Conservation (phyloP, 2,888 invertebrate species). For the Polymixis lichenea region DNA sequence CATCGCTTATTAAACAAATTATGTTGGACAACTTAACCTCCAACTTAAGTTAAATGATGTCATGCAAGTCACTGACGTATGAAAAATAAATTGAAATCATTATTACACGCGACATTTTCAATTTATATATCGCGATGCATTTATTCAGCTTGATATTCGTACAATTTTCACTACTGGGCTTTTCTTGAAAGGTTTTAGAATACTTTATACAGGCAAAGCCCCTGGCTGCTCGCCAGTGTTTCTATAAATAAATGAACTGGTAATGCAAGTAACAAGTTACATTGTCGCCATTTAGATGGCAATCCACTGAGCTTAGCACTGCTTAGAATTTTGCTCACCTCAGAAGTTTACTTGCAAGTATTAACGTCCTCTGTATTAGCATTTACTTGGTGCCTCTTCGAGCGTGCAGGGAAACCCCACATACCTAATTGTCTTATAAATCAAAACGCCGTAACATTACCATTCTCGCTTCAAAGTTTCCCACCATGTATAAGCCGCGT, state of each 20-base stretch:
- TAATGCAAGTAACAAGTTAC: conserved; percentile 49
- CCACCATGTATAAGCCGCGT: conserved; percentile 40
- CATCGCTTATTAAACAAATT: conserved; percentile 59
- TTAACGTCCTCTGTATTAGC: conserved; percentile 44
- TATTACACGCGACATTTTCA: conserved; percentile 7
- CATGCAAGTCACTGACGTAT: conserved; percentile 47
- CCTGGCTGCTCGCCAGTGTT: conserved; percentile 50
- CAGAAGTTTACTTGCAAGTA: conserved; percentile 46
- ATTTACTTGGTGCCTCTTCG: conserved; percentile 41
- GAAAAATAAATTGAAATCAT: conserved; percentile 26
- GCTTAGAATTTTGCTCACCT: conserved; percentile 58
- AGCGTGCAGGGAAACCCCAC: conserved; percentile 61
- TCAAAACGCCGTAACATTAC: conserved; percentile 47
- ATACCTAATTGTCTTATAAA: conserved; percentile 46
- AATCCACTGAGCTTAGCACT: conserved; percentile 52
- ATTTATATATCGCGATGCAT: conserved; percentile 6
- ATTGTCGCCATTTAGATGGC: conserved; percentile 53
- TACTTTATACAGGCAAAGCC: conserved; percentile 22
- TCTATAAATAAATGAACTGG: conserved; percentile 57
- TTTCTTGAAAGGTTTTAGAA: conserved; percentile 31
- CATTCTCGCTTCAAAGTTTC: conserved; percentile 45
- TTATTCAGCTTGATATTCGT: not conserved
- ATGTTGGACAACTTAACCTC: conserved; percentile 53
- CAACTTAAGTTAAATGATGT: conserved; percentile 46
- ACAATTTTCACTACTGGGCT: conserved; percentile 10